Conservation (phyloP, 2,113 vertebrate species). For the Cryptotis parvus region DNA sequence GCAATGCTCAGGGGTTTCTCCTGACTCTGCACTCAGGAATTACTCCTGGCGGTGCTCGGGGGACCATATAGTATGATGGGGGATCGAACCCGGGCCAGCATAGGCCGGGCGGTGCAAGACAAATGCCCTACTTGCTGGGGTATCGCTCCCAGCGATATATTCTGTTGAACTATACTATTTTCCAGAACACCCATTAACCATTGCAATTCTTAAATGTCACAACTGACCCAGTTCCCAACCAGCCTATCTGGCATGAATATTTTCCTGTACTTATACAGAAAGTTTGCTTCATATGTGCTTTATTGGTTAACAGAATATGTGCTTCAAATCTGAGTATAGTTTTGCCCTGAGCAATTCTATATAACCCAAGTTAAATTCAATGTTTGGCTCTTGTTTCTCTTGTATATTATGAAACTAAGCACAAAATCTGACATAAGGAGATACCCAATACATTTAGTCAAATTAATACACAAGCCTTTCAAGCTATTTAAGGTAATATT, state of each 20-base stretch:
- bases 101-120: too few relatives aligned
- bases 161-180: background rate
- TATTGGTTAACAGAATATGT: background rate
- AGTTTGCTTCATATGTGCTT: too few relatives aligned
- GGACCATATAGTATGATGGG: too few relatives aligned
- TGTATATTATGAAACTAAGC: background rate
- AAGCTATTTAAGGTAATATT: background rate
- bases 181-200: too few relatives aligned
- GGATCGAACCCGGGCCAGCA: too few relatives aligned
- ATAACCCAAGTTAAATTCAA: background rate
- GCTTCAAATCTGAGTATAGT: background rate
- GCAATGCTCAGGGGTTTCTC: too few relatives aligned
- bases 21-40: too few relatives aligned
- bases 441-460: background rate
- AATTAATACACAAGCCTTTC: background rate
- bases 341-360: background rate
- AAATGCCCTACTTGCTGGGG: too few relatives aligned
- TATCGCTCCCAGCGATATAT: too few relatives aligned
- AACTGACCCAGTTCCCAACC: fast-evolving
- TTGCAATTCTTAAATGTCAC: too few relatives aligned
- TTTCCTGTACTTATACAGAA: background rate
- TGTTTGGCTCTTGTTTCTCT: background rate
- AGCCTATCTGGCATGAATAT: background rate
- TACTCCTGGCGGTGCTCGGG: too few relatives aligned
- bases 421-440: background rate